Conservation (phyloP, 2,888 invertebrate species). For the Tinea trinotella region DNA sequence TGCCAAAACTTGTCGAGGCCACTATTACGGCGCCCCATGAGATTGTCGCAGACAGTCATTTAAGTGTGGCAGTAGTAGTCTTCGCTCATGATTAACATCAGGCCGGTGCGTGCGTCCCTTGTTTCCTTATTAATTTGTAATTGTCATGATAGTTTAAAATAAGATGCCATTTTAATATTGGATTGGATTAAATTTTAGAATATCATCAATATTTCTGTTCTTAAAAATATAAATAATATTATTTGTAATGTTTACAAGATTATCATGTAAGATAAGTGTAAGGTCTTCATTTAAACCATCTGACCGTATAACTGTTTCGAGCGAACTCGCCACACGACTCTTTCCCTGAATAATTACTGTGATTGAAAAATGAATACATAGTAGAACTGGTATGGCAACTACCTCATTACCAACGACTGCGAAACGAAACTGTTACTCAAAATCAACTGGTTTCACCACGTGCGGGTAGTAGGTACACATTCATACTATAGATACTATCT, state of each 20-base stretch:
- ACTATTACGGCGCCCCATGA: too few species aligned
- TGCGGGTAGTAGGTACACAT: too few species aligned
- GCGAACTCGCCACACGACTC: slow-evolving; percentile 31
- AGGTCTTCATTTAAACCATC: slow-evolving; percentile 44
- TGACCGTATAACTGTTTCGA: slow-evolving; percentile 36
- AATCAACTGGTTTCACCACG: slow-evolving; percentile 11
- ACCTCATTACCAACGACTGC: slow-evolving; percentile 14
- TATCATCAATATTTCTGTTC: too few species aligned
- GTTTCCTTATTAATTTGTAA: too few species aligned
- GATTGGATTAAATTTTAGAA: too few species aligned
- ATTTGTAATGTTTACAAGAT: slow-evolving; percentile 3
- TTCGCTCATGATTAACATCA: too few species aligned
- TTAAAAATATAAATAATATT: background rate
- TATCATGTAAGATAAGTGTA: slow-evolving; percentile 20
- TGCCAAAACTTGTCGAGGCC: too few species aligned
- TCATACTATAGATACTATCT: background rate
- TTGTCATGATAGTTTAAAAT: too few species aligned
- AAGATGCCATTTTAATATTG: too few species aligned
- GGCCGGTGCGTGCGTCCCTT: too few species aligned
- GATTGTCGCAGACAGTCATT: too few species aligned
- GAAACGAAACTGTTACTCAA: slow-evolving; percentile 16
- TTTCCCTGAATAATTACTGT: slow-evolving; percentile 35
- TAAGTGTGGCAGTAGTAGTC: too few species aligned
- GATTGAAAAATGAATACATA: slow-evolving; percentile 26
- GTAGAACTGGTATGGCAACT: slow-evolving; percentile 6